Evolutionary conservation across 2,888 invertebrate species (phyloP).

Genomic region (Litoditis marina): DNA sequence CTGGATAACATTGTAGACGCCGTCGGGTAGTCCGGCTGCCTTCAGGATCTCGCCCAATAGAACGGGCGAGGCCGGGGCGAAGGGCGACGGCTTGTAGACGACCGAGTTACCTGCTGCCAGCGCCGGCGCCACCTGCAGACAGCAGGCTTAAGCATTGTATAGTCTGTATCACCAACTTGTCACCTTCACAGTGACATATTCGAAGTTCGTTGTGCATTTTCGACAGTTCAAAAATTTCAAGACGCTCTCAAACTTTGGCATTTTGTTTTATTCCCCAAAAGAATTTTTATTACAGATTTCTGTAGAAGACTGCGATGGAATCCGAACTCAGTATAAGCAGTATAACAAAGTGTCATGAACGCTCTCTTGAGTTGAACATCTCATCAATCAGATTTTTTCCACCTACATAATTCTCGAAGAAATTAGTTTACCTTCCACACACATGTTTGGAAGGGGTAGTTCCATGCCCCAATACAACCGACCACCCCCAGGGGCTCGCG

Average conservation of each 20-base stretch:
- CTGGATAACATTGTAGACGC: constrained; percentile 67
- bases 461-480: constrained; percentile 54
- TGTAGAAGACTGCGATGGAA: no score
- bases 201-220: no score
- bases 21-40: constrained; percentile 66
- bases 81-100: constrained; percentile 68
- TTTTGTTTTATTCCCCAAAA: background rate
- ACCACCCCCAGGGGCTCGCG: constrained; percentile 51
- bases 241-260: no score
- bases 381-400: no score
- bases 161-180: no score
- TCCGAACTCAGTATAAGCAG: no score
- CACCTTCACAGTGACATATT: no score
- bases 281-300: no score
- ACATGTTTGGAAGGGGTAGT: constrained; percentile 52
- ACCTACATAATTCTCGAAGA: no score
- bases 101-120: constrained; percentile 68
- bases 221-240: no score
- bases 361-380: no score
- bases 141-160: background rate
- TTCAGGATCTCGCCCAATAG: constrained; percentile 66
- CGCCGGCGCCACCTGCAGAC: constrained; percentile 63
- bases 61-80: constrained; percentile 67
- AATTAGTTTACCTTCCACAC: constrained; percentile 49
- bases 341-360: no score